Percentiles rank a stretch among this genome's conserved stretches.
These are phyloP conservation scores for Macrobrachium nipponense DNA, from an alignment of 1,140 invertebrate species.

Conservation along the genomic window DNA sequence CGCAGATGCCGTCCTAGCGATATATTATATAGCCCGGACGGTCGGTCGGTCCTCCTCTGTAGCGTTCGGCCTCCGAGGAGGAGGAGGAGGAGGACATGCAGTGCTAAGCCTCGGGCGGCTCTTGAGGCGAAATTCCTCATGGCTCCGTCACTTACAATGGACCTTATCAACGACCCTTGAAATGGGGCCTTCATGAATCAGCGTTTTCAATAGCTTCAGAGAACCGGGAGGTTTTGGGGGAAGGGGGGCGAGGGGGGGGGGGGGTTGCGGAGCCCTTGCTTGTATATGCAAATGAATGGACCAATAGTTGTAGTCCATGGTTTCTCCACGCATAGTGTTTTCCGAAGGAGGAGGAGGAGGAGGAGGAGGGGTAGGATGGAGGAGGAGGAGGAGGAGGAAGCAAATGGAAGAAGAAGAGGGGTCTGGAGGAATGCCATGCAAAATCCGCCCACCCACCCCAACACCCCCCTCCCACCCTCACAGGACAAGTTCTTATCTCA, in stretches of 20 bases:
- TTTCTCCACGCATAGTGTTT: background rate
- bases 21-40: constrained; percentile 31
- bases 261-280: constrained; percentile 45
- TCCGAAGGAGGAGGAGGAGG: background rate
- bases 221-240: constrained; percentile 30
- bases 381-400: background rate
- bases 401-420: background rate
- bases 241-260: too few species aligned
- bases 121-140: constrained; percentile 23
- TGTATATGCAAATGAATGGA: constrained; percentile 52
- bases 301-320: constrained; percentile 32
- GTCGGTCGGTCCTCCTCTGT: too few species aligned
- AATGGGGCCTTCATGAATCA: constrained; percentile 22
- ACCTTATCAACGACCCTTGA: constrained; percentile 34
- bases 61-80: constrained; percentile 33
- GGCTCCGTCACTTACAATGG: background rate
- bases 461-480: too few species aligned
- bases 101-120: constrained; percentile 9
- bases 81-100: constrained; percentile 17
- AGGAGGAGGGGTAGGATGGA: background rate
- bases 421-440: too few species aligned
- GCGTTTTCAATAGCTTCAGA: constrained; percentile 50
- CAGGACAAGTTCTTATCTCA: too few species aligned
- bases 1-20: constrained; percentile 48
- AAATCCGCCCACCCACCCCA: too few species aligned